These are phyloP conservation scores for Anoncus sp. DNA, from an alignment of 2,888 invertebrate genomes.

Conservation along the genomic window DNA sequence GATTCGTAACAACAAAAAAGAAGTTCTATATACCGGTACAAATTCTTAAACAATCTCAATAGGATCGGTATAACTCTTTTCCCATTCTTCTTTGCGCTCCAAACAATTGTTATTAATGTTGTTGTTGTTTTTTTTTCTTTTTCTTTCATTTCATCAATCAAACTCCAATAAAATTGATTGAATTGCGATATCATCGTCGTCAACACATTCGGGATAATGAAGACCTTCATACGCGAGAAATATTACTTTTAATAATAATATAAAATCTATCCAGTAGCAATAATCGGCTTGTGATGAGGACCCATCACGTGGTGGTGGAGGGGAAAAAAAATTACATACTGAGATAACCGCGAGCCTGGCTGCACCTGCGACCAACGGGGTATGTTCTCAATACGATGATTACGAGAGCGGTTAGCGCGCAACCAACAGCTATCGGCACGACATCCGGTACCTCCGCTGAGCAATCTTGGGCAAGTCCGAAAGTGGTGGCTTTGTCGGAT, in stretches of 20 bases:
- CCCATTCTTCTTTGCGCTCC: slow-evolving; percentile 7
- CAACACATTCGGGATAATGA: slow-evolving; percentile 52
- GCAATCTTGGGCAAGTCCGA: slow-evolving; percentile 90
- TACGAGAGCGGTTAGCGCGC: slow-evolving; percentile 95
- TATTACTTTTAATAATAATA: slow-evolving; percentile 60
- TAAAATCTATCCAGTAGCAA: slow-evolving; percentile 53
- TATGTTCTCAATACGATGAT: slow-evolving; percentile 96
- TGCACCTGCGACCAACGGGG: slow-evolving; percentile 94
- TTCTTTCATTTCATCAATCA: slow-evolving; percentile 26
- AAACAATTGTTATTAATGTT: slow-evolving; percentile 26
- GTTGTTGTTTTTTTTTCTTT: slow-evolving; percentile 3
- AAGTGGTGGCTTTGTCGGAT: slow-evolving; percentile 83
- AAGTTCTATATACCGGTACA: slow-evolving; percentile 23
- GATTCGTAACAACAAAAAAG: slow-evolving; percentile 12
- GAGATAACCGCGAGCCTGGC: slow-evolving; percentile 93
- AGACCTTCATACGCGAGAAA: slow-evolving; percentile 60
- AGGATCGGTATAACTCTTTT: slow-evolving; percentile 24
- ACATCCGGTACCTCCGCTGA: slow-evolving; percentile 92
- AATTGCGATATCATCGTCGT: slow-evolving; percentile 47
- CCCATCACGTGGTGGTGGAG: slow-evolving; percentile 39
- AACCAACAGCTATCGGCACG: slow-evolving; percentile 98
- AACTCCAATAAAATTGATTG: slow-evolving; percentile 44
- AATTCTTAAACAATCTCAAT: slow-evolving; percentile 44
- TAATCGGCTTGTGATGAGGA: slow-evolving; percentile 45
- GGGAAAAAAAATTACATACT: slow-evolving; percentile 87